Base-by-base conservation (phyloP, 2,797 vertebrate species). In the Emydoidea blandingii region DNA sequence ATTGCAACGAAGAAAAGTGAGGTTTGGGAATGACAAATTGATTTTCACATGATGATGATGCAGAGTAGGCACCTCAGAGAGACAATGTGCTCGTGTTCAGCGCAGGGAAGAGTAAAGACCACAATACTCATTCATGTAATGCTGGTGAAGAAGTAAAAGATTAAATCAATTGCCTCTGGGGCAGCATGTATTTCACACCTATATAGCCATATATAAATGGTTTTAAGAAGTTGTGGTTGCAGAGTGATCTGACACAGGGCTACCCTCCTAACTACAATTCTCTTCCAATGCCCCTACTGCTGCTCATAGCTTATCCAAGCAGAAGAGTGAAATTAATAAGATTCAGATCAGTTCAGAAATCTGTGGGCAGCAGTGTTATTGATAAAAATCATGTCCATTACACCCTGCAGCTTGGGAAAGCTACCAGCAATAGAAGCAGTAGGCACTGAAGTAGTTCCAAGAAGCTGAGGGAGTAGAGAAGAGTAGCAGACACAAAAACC, bases 61-160 rank as follows among this genome's bases (percentile, higher is more conserved):
- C 87, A 83, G 6, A 53, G 37, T 74, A 96, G 74, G 29, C 53
- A 54, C 79, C 57, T 90, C 6, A 10, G 87, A 94, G 47, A 94
- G 8, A 79, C 82, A 89, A 16, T 0, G 52, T 47, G 29, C 8
- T 81, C 59, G 54, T 59, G 19, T 88, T 1, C 79, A 34, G 41
- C 25, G 8, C n/a, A 87, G 94, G 44, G 52, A 56, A 90, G 78
- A 88, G 90, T 12, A 78, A 62, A 91, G 95, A 56, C 37, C 57
- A 11, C 87, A 74, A 1, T 65, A 59, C 34, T 74, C 54, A 59
- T 89, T 95, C 92, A 82, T 82, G 85, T 79, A 88, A 31, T 85
- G 5, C 0, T 0, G 31, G 47, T 78, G 88, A 93, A 31, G 0
- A 3, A 94, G 81, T 62, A 83, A 25, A 2, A 1, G 68, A 72